A percentile compares a stretch with the other conserved stretches of the same genome.
These are phyloP conservation scores for Helicoverpa zea DNA, from an alignment of 1,140 invertebrate genomes.

Conservation along the genomic window DNA sequence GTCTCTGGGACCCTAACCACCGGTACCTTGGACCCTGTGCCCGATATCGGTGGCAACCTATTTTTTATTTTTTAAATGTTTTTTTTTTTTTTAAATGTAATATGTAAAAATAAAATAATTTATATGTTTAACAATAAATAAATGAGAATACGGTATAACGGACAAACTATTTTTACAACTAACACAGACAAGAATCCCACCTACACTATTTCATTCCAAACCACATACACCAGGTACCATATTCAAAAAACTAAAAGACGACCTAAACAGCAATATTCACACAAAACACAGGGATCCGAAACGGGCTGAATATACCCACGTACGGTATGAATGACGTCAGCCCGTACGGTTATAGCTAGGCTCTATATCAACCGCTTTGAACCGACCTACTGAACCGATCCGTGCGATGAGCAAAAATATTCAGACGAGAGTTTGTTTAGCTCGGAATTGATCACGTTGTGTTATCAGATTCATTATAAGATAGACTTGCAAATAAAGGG, in stretches of 20 bases:
- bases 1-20: no score
- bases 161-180: no score
- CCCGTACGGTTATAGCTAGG: conserved; percentile 35
- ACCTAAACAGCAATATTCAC: conserved; percentile 3
- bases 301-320: not conserved
- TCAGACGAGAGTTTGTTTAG: conserved; percentile 29
- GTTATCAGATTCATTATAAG: conserved; percentile 7
- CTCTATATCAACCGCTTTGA: conserved; percentile 45
- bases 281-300: conserved; percentile 27
- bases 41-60: no score
- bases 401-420: conserved; percentile 38
- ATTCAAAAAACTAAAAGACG: not conserved
- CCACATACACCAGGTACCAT: not conserved
- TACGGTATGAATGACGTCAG: conserved; percentile 46
- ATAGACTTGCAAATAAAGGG: not conserved
- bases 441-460: conserved; percentile 19
- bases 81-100: no score
- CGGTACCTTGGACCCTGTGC: no score
- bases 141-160: no score
- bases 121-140: no score
- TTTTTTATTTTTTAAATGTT: no score
- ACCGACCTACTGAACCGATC: conserved; percentile 50
- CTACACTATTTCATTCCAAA: no score
- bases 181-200: no score
- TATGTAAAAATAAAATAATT: no score